Evolutionary conservation across 2,888 invertebrate species (phyloP), one percentile per base, ranked within the genome.

Genomic region (Parnassius mnemosyne): DNA sequence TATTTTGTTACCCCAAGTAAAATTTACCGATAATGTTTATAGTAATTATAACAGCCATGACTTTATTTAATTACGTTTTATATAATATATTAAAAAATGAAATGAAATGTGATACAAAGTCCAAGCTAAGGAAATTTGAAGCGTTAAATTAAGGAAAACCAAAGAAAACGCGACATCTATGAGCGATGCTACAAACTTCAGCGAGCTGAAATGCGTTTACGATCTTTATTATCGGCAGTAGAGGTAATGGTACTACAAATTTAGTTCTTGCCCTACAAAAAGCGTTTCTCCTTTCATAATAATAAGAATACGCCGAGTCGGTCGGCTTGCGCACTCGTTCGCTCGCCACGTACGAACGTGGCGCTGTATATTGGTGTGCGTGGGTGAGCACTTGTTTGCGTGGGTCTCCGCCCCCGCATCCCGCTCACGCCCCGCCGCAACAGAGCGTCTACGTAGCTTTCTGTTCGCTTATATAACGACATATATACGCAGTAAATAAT

Each of bases 261-360:
- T 90, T 91, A 91, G 90, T 89, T 90, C 86, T 88, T 90, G 91
- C 88, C 91, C 91, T 89, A 91, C 91, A 91, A 91, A 91, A 91
- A 91, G 87, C 91, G 90, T 91, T 91, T 91, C 90, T 91, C 89
- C 89, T 91, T 89, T 91, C 90, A 85, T 90, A 87, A 90, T 91
- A 92, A 93, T 93, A 90, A 93, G 93, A 93, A 93, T 93, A 93
- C 92, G 92, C 83, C 85, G 89, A 90, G 89, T 86, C 89, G 89
- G 89, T 89, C 88, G 87, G 83, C 82, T 83, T 86, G 84, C 79
- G 83, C 85, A 85, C 87, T 84, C 85, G 87, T 83, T 84, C 84
- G 85, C 81, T 87, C 83, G 88, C 81, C 87, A 85, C 87, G 85
- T 87, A 87, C 76, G 84, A 84, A 84, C 83, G 80, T 78, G 85